These are phyloP conservation scores for Hydractinia symbiolongicarpus DNA, from an alignment of 30 jellyfish, hydroid and myxozoan genomes.

Conservation along the genomic window DNA sequence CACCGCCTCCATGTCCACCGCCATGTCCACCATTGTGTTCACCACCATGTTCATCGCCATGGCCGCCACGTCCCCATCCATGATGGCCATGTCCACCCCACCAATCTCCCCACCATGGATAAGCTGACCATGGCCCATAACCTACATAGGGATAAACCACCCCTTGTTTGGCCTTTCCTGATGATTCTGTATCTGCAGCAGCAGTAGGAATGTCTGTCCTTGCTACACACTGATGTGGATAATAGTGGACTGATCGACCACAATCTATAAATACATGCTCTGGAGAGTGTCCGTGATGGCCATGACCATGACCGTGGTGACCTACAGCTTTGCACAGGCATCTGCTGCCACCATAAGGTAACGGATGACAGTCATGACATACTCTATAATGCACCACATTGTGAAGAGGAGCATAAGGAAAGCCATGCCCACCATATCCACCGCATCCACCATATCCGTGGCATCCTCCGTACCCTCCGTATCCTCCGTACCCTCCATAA, in stretches of 20 bases:
- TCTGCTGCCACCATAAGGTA: conserved; percentile 33
- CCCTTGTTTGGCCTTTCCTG: conserved; percentile 70
- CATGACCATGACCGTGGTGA: neutral
- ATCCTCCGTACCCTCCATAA: neutral
- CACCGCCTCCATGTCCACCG: conserved; percentile 39
- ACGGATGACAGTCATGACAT: conserved; percentile 31
- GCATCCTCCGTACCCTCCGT: conserved; percentile 18
- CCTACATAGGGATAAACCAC: conserved; percentile 94
- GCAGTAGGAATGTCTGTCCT: conserved; percentile 34
- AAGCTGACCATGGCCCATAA: conserved; percentile 99
- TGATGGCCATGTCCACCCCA: conserved; percentile 99
- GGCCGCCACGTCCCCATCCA: conserved; percentile 86
- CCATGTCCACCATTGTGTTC: conserved; percentile 42
- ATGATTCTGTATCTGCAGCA: conserved; percentile 35
- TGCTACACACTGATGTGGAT: conserved; percentile 30
- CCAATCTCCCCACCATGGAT: conserved; percentile 99
- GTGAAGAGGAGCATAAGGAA: conserved; percentile 11
- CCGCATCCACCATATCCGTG: neutral
- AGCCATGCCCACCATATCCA: conserved; percentile 24
- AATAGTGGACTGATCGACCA: conserved; percentile 18
- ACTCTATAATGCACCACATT: conserved; percentile 19
- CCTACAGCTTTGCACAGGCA: conserved; percentile 21
- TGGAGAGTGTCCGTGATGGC: conserved; percentile 7
- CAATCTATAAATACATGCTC: conserved; percentile 37
- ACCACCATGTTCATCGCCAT: conserved; percentile 26